Evolutionary conservation across 2,888 invertebrate genomes (phyloP), one percentile per base, ranked within the genome.

Genomic region (Archaeoteleia sp.): DNA sequence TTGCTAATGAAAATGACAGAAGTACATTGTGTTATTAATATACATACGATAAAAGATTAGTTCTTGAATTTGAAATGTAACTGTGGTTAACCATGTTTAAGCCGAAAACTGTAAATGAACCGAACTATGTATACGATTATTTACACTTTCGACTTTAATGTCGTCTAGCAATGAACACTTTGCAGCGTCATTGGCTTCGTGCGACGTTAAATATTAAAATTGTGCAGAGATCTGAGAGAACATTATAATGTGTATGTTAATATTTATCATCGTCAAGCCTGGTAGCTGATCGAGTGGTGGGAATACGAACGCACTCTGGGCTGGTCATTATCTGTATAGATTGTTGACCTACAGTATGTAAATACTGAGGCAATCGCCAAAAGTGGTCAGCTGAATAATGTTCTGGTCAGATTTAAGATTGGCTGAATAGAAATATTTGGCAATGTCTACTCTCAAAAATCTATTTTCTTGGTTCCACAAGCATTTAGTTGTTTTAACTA

Each of bases 11-110:
- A 29, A 29, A n/a, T 7, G 6, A 3, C 29, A 9, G 2, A 29
- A 7, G 6, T 7, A n/a, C 29, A n/a, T 29, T 29, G 9, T 2
- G 10, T 10, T 1, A 2, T 10, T 2, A 23, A 14, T 23, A 10
- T 43, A 43, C 42, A 14, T 66, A 66, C 65, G 46, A 29, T 35
- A 66, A 58, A n/a, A 58, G 58, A 5, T 9, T 40, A 0, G 58
- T 58, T 13, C 40, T 25, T 9, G 53, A 51, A 9, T 65, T 29
- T 2, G 23, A 25, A 23, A 7, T 37, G 30, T 40, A n/a, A 32
- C 42, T 39, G 15, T 35, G n/a, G 20, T 34, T 48, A 17, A 39
- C 9, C 65, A 57, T 57, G 37, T 48, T 55, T 3, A 7, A n/a
- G 4, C 13, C 5, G 39, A n/a, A 13, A 5, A 34, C 32, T 13